Evolutionary conservation across 2,888 invertebrate genomes (phyloP), one percentile per base, ranked within the genome.

Genomic region (Formica aserva): DNA sequence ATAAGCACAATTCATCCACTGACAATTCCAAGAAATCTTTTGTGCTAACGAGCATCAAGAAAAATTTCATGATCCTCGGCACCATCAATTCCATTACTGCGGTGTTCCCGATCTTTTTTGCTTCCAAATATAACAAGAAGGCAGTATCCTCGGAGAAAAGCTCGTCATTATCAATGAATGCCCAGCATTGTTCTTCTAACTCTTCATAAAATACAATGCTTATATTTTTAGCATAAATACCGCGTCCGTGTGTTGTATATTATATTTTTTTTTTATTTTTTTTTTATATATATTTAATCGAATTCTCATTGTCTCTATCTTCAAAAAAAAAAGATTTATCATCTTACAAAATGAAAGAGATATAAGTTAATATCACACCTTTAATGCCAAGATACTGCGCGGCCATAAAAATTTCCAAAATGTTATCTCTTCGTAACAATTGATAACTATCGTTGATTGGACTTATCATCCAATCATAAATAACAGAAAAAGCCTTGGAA

Each of bases 381-480:
- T 97, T 97, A 32, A 98, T 96, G 84, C 96, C 95, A 4, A 98
- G 95, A 93, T 96, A 97, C 87, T 97, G 97, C 0, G 97, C 96
- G 0, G 97, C 97, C 90, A 96, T 96, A 91, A 97, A 97, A 38
- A 98, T 95, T 91, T 97, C 97, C 72, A 98, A 94, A 65, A 97
- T 96, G 86, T 97, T 97, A 78, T 97, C 96, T 69, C 97, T 95
- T 82, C 96, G 96, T 0, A 98, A 94, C 3, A 96, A 95, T 76
- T 96, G 96, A 87, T 96, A 96, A 87, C 97, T 96, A 5, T 97
- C 97, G 80, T 95, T 95, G 9, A 96, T 96, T 35, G 95, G 94
- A 83, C 95, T 96, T 89, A 97, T 96, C 98, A 98, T 98, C 98
- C 98, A 98, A 89, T 97, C 97, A 94, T 98, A 98, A 76, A 97